Evolutionary conservation across 2,888 invertebrate species (phyloP), one percentile per base, ranked within the genome.

Genomic region (Agrypnus murinus): DNA sequence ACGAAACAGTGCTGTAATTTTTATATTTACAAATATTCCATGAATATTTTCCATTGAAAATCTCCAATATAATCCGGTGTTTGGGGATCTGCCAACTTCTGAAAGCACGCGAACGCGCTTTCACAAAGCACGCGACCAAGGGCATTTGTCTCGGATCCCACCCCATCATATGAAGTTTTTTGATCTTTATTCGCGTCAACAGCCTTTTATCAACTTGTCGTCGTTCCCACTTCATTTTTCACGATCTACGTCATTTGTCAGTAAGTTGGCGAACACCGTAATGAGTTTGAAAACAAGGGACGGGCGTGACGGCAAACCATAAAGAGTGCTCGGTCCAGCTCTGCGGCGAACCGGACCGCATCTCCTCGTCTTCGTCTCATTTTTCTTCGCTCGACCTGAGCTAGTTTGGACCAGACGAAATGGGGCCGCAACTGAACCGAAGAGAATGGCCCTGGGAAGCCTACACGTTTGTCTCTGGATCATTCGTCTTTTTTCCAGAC

Each of bases 261-360:
- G 83, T 83, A 81, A 83, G 84, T 84, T 83, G 81, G 82, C 78
- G 81, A 84, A 83, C 83, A 83, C 81, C 83, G 83, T 84, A 85
- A 85, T 84, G 84, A 84, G 83, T 84, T 84, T 80, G 84, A 84
- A 84, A 85, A 85, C 85, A 85, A 84, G 80, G 81, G 83, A 84
- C 84, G 81, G 84, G 83, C 84, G 83, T 83, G 83, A 81, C 83
- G 79, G 74, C 68, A 58, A 66, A 65, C 74, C 70, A 72, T 73
- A 73, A 75, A 74, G 71, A 73, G 65, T 53, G 43, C 50, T 65
- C 69, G 58, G 72, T 72, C 72, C 69, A 69, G 65, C 65, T 69
- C 43, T 60, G 57, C 43, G 69, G 65, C 46, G 31, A 68, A 40
- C 67, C 63, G 50, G 58, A 62, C 63, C 71, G 66, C 62, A 66